A percentile compares a stretch with the other conserved stretches of the same genome.
Conservation (phyloP, 2,113 vertebrate species). For the Tiliqua scincoides region DNA sequence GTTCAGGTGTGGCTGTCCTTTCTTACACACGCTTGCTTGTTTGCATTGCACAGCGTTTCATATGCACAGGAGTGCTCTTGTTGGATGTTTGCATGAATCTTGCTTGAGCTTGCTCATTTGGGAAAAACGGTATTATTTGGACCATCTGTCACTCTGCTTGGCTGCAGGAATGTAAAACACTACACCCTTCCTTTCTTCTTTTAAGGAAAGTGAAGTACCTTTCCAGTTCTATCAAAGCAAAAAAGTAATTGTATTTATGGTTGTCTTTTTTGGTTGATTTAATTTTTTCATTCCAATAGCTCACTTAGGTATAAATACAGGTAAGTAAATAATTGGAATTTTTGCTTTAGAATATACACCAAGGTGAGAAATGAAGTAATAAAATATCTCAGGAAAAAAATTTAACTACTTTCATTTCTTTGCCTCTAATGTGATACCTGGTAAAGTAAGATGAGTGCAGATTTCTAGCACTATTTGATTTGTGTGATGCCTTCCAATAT, state of each 20-base stretch:
- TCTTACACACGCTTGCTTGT: slow-evolving; percentile 34
- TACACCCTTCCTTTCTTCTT: slow-evolving; percentile 24
- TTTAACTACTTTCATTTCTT: too few species aligned
- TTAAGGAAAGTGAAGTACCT: background rate
- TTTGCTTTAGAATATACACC: background rate
- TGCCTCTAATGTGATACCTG: too few species aligned
- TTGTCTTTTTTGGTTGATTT: slow-evolving; percentile 31
- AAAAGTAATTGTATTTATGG: slow-evolving; percentile 41
- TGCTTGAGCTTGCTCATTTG: slow-evolving; percentile 69
- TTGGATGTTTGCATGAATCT: slow-evolving; percentile 29
- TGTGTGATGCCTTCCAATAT: background rate
- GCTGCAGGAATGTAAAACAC: slow-evolving; percentile 80
- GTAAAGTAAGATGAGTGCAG: background rate
- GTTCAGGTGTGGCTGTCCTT: slow-evolving; percentile 37
- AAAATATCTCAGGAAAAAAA: background rate
- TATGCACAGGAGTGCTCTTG: slow-evolving; percentile 45
- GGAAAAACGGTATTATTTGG: slow-evolving; percentile 81
- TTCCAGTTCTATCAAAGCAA: slow-evolving; percentile 51
- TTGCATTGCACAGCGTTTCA: slow-evolving; percentile 31
- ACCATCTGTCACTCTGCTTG: slow-evolving; percentile 83
- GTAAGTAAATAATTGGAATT: background rate
- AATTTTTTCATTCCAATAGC: background rate
- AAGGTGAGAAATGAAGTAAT: background rate
- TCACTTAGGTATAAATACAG: slow-evolving; percentile 4
- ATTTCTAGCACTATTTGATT: background rate